A percentile compares a stretch with the other conserved stretches of the same genome.
phyloP scores from a whole-genome alignment of 1,140 invertebrate species.

The Zaprionus vittiger region DNA sequence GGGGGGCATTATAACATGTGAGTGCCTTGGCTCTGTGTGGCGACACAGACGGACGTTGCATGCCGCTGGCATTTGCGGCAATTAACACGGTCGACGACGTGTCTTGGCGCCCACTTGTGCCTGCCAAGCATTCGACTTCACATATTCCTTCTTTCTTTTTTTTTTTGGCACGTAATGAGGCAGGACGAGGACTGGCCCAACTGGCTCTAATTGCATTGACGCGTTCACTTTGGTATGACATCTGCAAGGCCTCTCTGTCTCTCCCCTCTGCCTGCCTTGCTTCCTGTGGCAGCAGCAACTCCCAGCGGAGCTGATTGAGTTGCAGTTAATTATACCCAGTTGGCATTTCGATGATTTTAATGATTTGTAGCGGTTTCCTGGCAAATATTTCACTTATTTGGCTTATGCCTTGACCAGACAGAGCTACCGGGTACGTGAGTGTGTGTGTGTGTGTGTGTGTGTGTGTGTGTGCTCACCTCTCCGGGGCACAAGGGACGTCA shows the following conservation, averaged over 20 bases:
- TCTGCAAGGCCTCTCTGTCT: constrained; percentile 1
- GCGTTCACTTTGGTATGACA: constrained; percentile 61
- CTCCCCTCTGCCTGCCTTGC: too few species aligned
- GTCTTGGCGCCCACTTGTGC: constrained; percentile 76
- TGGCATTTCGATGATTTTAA: constrained; percentile 77
- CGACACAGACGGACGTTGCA: constrained; percentile 40
- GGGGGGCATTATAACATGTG: constrained; percentile 15
- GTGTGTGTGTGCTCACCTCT: not conserved
- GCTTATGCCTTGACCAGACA: constrained; percentile 47
- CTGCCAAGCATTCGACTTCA: constrained; percentile 37
- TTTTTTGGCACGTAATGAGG: constrained; percentile 73
- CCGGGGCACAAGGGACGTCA: not conserved
- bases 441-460: too few species aligned
- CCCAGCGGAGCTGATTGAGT: constrained; percentile 58
- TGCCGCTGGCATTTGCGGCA: constrained; percentile 76
- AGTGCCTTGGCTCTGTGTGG: not conserved
- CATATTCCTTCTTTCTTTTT: constrained; percentile 27
- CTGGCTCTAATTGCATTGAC: constrained; percentile 73
- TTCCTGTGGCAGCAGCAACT: not conserved
- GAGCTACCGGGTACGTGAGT: not conserved
- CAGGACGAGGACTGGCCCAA: constrained; percentile 43
- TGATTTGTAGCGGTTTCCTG: constrained; percentile 72
- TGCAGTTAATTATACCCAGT: constrained; percentile 74
- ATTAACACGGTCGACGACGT: constrained; percentile 78
- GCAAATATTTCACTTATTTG: constrained; percentile 66